Conservation (phyloP, 2,888 invertebrate species). For the Drosophila colorata region DNA sequence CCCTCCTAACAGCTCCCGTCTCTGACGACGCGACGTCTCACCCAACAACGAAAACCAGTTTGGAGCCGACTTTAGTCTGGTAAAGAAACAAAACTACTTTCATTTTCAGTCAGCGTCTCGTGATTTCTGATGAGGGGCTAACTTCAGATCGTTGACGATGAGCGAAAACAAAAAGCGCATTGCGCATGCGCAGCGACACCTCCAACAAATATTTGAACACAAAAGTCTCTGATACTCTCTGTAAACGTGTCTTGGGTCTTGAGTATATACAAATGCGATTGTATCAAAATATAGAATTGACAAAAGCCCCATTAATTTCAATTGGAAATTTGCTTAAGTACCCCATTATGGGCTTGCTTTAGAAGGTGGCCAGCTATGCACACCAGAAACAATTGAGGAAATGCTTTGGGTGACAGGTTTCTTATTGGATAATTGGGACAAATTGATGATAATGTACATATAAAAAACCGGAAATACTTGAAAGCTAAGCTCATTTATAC, state of each 20-base stretch:
- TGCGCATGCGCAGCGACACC: constrained; percentile 63
- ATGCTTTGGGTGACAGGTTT: constrained; percentile 1
- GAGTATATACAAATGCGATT: constrained; percentile 9
- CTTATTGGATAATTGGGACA: constrained; percentile 1
- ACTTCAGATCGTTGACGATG: constrained; percentile 2
- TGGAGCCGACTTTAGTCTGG: constrained; percentile 41
- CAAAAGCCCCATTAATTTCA: constrained; percentile 9
- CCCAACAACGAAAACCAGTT: constrained; percentile 60
- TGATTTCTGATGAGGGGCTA: constrained; percentile 38
- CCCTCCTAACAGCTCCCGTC: constrained; percentile 4
- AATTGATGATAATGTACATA: constrained; percentile 1
- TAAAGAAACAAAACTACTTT: constrained; percentile 64
- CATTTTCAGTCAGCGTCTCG: constrained; percentile 58
- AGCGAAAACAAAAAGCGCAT: constrained; percentile 45
- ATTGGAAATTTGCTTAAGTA: constrained; percentile 11
- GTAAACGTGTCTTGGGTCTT: constrained; percentile 51
- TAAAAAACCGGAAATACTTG: not conserved
- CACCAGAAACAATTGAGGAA: constrained; percentile 33
- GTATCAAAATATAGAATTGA: constrained; percentile 11
- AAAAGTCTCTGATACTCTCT: constrained; percentile 17
- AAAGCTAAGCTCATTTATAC: not conserved
- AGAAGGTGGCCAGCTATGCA: constrained; percentile 12
- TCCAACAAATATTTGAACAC: constrained; percentile 31
- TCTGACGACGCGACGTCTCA: not conserved
- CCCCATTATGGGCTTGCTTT: constrained; percentile 4